Percentiles rank a stretch among this genome's conserved stretches.
phyloP scores from a whole-genome alignment of 1,140 invertebrate species.

The Hirudo medicinalis region DNA sequence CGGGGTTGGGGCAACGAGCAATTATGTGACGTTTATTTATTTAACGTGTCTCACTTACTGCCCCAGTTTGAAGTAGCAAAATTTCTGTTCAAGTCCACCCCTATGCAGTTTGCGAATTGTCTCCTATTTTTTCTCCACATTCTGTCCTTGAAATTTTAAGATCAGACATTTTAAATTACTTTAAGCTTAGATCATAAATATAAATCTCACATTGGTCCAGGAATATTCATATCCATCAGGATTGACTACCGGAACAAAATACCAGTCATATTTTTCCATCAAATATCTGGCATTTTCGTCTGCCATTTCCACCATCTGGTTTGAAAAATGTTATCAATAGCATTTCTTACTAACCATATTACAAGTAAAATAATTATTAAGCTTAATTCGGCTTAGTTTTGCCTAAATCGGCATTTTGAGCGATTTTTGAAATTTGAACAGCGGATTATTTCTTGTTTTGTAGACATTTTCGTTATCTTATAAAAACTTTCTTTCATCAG shows the following conservation, averaged over 20 bases:
- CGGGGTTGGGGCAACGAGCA: too few relatives aligned
- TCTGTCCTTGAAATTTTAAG: constrained; percentile 3
- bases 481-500: too few relatives aligned
- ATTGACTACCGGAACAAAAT: constrained; percentile 54
- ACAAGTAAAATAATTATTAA: too few relatives aligned
- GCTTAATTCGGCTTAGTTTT: too few relatives aligned
- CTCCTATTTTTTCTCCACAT: constrained; percentile 18
- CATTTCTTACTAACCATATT: not conserved
- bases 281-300: not conserved
- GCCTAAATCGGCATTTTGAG: too few relatives aligned
- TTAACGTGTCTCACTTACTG: not conserved
- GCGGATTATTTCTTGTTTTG: too few relatives aligned
- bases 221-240: constrained; percentile 58
- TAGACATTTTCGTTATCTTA: too few relatives aligned
- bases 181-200: not conserved
- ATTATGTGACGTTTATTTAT: not conserved
- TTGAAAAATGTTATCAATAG: not conserved
- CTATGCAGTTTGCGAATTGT: not conserved
- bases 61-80: constrained; percentile 16
- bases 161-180: not conserved
- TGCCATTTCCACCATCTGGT: not conserved
- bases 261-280: constrained; percentile 29
- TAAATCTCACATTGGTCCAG: constrained; percentile 32
- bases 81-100: constrained; percentile 18
- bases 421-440: too few relatives aligned